Conservation (phyloP, 53 echinoderm and acorn worm species). For the Stichopus horrens region DNA sequence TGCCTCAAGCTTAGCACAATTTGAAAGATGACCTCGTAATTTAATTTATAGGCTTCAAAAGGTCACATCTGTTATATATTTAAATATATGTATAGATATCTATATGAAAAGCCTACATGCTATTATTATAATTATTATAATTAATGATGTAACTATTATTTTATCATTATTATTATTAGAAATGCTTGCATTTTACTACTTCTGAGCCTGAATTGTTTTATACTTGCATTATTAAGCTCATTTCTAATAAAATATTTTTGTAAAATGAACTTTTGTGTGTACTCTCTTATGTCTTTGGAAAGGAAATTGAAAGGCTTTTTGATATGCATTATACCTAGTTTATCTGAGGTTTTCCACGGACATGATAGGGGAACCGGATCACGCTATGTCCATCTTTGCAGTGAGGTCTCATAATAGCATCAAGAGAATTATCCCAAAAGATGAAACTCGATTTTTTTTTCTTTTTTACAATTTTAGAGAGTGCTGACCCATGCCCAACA, state of each 20-base stretch:
- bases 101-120: background rate
- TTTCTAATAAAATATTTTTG: constrained; percentile 33
- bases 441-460: too few species aligned
- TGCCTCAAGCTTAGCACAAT: too few species aligned
- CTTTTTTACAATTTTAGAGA: too few species aligned
- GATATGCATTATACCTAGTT: too few species aligned
- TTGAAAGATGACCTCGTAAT: background rate
- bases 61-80: background rate
- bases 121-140: constrained; percentile 2
- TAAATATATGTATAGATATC: background rate
- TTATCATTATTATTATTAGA: background rate
- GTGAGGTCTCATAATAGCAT: too few species aligned
- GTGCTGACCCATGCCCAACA: too few species aligned
- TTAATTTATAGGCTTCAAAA: background rate
- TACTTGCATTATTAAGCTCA: background rate
- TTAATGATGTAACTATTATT: background rate
- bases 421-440: too few species aligned
- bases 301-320: too few species aligned
- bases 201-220: constrained; percentile 32
- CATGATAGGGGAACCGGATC: too few species aligned
- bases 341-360: too few species aligned
- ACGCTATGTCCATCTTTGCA: too few species aligned
- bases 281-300: background rate
- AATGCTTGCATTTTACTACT: background rate
- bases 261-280: background rate